phyloP scores from a whole-genome alignment of 1,140 invertebrate genomes.

The Heliconius congener region DNA sequence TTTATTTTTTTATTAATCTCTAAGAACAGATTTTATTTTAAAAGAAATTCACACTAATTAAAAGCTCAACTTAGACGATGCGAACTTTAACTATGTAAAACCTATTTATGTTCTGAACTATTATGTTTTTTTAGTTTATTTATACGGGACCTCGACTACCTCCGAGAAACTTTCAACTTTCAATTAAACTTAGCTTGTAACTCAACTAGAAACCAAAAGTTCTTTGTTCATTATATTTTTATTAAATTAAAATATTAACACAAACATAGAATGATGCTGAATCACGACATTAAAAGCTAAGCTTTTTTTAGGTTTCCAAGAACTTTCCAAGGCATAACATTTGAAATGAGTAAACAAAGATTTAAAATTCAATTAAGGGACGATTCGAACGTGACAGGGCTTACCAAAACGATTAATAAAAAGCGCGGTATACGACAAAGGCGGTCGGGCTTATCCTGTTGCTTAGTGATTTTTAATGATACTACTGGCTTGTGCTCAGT shows the following conservation, averaged over 20 bases:
- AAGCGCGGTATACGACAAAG: conserved; percentile 31
- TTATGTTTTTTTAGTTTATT: too few species aligned
- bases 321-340: conserved; percentile 15
- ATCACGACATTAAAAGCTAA: conserved; percentile 4
- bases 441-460: conserved; percentile 9
- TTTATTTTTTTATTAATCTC: too few species aligned
- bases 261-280: conserved; percentile 10
- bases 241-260: neutral
- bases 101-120: too few species aligned
- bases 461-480: conserved; percentile 30
- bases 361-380: conserved; percentile 60
- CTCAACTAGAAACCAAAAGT: neutral
- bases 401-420: conserved; percentile 36
- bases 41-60: too few species aligned
- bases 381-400: conserved; percentile 50
- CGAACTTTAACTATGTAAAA: too few species aligned
- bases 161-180: too few species aligned
- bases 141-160: too few species aligned
- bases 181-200: neutral
- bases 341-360: conserved; percentile 39
- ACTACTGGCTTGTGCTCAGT: conserved; percentile 16
- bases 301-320: neutral
- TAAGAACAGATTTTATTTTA: too few species aligned
- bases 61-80: too few species aligned
- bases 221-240: neutral